Evolutionary conservation across 2,113 vertebrate species (phyloP), one percentile per base, ranked within the genome.

Genomic region (Rhadina sibilatrix): DNA sequence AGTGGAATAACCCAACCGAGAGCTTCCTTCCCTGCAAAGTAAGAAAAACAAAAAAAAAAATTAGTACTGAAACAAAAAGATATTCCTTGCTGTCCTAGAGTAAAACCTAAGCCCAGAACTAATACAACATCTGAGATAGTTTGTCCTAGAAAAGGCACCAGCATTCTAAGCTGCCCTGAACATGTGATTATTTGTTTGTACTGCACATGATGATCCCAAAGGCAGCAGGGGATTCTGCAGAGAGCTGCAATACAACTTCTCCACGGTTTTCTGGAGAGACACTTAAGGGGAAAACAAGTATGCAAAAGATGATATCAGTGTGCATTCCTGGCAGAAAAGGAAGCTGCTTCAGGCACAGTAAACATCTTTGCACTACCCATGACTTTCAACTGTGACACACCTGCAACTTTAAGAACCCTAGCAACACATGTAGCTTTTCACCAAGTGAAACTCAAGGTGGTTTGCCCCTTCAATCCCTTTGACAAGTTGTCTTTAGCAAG

Each of bases 301-400:
- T 1, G 1, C 59, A 33, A 35, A n/a, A 80, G 27, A 16, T 3
- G 1, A 12, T 6, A 28, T 25, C 1, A 65, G 49, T 0, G 1
- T 5, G 5, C 20, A 10, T 22, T 56, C 21, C 49, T 71, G 19
- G 61, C 31, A 86, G 46, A 42, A 81, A 30, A 50, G 12, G 83
- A 72, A 80, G 27, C 17, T 3, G 4, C 46, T 44, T 37, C 20
- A 49, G 3, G 27, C 2, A 3, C 31, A 85, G 24, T 14, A 30
- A 33, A 37, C 7, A 10, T 21, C 24, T 72, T 40, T 31, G 9
- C 25, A 9, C 10, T 16, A 28, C 0, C 5, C 1, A 0, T 9
- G 28, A 18, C 28, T 38, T 84, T 13, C 35, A 70, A 12, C 15
- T 6, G 16, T 2, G 4, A 9, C n/a, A 50, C 42, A 8, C 0